A percentile compares a stretch with the other conserved stretches of the same genome.
Conservation (phyloP, 2,797 vertebrate genomes). For the Nasua narica region DNA sequence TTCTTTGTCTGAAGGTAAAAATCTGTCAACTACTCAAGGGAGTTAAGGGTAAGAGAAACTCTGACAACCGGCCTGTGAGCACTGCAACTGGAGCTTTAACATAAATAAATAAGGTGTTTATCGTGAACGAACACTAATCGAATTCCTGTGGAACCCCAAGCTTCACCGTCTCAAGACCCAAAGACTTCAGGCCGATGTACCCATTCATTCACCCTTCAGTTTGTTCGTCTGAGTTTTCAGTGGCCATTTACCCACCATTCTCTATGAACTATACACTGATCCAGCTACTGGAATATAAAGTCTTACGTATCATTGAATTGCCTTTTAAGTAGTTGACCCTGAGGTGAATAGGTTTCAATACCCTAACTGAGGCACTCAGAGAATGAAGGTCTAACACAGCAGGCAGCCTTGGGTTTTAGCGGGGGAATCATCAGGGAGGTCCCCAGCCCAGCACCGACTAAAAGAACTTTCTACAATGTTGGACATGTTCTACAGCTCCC, state of each 20-base stretch:
- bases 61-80: not conserved
- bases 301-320: not conserved
- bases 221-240: not conserved
- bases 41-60: not conserved
- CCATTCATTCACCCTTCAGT: not conserved
- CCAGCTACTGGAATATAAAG: not conserved
- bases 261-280: not conserved
- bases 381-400: not conserved
- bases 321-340: not conserved
- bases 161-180: not conserved
- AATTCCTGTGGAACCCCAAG: not conserved
- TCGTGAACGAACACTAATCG: too few species aligned
- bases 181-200: not conserved
- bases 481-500: not conserved
- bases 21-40: not conserved
- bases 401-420: not conserved
- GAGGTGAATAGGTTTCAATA: not conserved
- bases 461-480: not conserved
- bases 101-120: not conserved
- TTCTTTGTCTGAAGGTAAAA: not conserved
- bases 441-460: too few species aligned
- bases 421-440: not conserved
- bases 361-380: too few species aligned
- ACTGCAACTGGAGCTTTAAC: not conserved
- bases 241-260: not conserved